Evolutionary conservation across 2,113 vertebrate species (phyloP).

Genomic region (Coptodon rendalli): DNA sequence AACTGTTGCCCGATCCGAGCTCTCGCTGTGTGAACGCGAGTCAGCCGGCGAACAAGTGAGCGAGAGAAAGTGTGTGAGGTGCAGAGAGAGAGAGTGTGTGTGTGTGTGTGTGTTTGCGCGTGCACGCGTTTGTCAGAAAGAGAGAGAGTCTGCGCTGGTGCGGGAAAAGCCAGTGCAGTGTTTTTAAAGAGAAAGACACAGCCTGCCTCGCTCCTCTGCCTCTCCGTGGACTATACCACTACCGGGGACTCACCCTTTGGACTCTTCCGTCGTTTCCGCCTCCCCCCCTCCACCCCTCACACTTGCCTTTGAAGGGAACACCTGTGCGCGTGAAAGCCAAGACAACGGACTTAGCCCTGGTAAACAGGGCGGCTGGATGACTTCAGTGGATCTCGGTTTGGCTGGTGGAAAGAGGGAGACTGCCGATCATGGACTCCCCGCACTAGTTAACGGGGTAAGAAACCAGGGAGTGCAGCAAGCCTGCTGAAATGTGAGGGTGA

Average conservation of each 20-base stretch:
- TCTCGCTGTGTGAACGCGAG: slow-evolving; percentile 45
- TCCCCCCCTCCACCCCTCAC: not conserved
- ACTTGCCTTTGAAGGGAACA: slow-evolving; percentile 32
- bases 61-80: slow-evolving; percentile 19
- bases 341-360: slow-evolving; percentile 17
- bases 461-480: slow-evolving; percentile 6
- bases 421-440: slow-evolving; percentile 55
- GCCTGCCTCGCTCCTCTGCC: slow-evolving; percentile 5
- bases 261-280: slow-evolving; percentile 28
- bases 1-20: slow-evolving; percentile 70
- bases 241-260: slow-evolving; percentile 42
- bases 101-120: not conserved
- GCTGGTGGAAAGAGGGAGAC: slow-evolving; percentile 29
- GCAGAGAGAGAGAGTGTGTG: not conserved
- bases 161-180: slow-evolving; percentile 24
- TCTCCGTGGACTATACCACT: slow-evolving; percentile 37
- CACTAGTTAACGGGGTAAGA: slow-evolving; percentile 58
- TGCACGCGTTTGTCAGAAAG: not conserved
- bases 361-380: slow-evolving; percentile 39
- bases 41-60: slow-evolving; percentile 30
- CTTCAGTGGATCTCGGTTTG: slow-evolving; percentile 46
- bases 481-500: slow-evolving; percentile 8
- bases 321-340: slow-evolving; percentile 21
- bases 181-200: slow-evolving; percentile 30
- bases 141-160: not conserved